Percentiles rank a stretch among this genome's conserved stretches.
These are phyloP conservation scores for Apteryx owenii DNA, from an alignment of 2,113 vertebrate genomes.

Conservation along the genomic window DNA sequence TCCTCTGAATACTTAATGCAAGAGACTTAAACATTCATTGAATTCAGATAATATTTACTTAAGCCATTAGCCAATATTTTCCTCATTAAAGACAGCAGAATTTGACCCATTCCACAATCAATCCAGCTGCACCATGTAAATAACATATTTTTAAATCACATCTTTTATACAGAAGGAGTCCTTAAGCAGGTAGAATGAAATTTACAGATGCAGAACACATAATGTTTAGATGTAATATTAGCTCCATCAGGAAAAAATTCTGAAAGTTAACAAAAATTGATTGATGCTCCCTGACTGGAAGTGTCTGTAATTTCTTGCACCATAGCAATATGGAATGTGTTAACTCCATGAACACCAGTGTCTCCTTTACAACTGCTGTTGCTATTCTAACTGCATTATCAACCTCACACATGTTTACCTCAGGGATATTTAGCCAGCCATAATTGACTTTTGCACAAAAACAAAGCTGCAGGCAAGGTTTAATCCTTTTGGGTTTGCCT, in stretches of 20 bases:
- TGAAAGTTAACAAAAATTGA: slow-evolving; percentile 61
- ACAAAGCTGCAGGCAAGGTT: slow-evolving; percentile 78
- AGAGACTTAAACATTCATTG: slow-evolving; percentile 11
- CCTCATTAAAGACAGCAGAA: slow-evolving; percentile 23
- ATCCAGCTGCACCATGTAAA: slow-evolving; percentile 9
- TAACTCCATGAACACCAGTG: slow-evolving; percentile 45
- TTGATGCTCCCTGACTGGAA: slow-evolving; percentile 46
- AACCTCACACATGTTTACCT: slow-evolving; percentile 85
- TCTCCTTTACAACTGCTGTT: slow-evolving; percentile 53
- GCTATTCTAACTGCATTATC: slow-evolving; percentile 81
- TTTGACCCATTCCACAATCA: slow-evolving; percentile 33
- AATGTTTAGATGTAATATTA: slow-evolving; percentile 58
- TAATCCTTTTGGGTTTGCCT: slow-evolving; percentile 78
- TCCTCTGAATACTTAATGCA: slow-evolving; percentile 1
- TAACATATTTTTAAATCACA: neutral
- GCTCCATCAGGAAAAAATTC: slow-evolving; percentile 15
- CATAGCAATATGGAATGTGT: slow-evolving; percentile 27
- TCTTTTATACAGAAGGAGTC: neutral
- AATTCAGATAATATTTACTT: slow-evolving; percentile 52
- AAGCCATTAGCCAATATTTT: slow-evolving; percentile 51
- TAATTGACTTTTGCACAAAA: slow-evolving; percentile 85
- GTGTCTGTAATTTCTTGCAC: slow-evolving; percentile 37
- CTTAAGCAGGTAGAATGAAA: slow-evolving; percentile 21
- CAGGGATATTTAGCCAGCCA: slow-evolving; percentile 80
- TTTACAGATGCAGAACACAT: slow-evolving; percentile 16